Percentiles rank a stretch among this genome's conserved stretches.
phyloP scores from a whole-genome alignment of 2,888 invertebrate species.

The Leucophenga montana region DNA sequence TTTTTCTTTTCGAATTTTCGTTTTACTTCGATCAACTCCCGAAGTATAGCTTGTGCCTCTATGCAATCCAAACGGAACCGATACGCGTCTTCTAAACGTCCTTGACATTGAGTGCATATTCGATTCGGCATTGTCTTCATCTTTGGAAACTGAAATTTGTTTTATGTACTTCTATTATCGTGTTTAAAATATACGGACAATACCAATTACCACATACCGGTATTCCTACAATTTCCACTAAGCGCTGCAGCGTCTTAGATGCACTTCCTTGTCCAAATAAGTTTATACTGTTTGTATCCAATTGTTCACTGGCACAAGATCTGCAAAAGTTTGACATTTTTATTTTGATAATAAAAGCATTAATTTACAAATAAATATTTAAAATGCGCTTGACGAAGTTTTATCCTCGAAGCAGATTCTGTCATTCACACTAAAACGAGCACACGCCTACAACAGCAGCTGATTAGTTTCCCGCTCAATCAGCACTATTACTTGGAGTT shows the following conservation, averaged over 20 bases:
- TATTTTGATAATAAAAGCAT: neutral
- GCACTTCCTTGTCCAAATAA: neutral
- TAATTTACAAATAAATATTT: neutral
- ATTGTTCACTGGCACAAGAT: neutral
- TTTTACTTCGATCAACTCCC: neutral
- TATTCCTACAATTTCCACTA: neutral
- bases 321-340: constrained; percentile 16
- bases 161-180: neutral
- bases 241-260: neutral
- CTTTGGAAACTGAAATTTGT: neutral
- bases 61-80: neutral
- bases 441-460: constrained; percentile 25
- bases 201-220: too few species aligned
- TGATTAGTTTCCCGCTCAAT: constrained; percentile 44
- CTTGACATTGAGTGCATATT: neutral
- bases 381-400: neutral
- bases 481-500: neutral
- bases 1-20: neutral
- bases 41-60: neutral
- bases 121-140: neutral
- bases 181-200: too few species aligned
- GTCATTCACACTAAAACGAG: neutral
- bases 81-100: neutral
- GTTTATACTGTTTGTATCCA: neutral
- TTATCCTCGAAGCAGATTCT: neutral